These are phyloP conservation scores for Neogale vison DNA, from an alignment of 2,113 vertebrate species.

Conservation along the genomic window DNA sequence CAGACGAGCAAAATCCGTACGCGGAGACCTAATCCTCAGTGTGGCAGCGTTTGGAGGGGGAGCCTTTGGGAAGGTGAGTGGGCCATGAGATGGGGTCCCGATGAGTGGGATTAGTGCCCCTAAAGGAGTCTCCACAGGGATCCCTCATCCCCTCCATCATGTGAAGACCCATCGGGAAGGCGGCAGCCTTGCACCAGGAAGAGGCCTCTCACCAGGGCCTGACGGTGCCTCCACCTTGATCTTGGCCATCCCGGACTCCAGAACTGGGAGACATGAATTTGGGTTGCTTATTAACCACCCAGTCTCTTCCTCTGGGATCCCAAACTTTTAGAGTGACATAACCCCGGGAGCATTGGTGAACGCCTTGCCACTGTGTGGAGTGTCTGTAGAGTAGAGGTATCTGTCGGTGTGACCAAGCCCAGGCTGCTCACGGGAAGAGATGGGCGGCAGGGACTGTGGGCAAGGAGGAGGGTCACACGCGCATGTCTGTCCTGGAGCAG, in stretches of 20 bases:
- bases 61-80: not conserved
- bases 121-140: not conserved
- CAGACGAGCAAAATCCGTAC: not conserved
- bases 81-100: not conserved
- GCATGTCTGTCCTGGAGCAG: not conserved
- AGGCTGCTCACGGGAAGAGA: not conserved
- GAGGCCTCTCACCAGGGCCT: not conserved
- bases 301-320: not conserved
- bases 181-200: too few species aligned
- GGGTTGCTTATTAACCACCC: not conserved
- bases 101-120: not conserved
- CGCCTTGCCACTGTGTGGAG: not conserved
- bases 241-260: not conserved
- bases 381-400: not conserved
- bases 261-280: not conserved
- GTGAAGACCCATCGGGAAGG: not conserved
- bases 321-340: not conserved
- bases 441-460: fast-evolving
- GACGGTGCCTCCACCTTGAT: not conserved
- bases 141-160: not conserved
- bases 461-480: fast-evolving
- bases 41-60: not conserved
- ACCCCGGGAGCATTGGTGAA: not conserved
- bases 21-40: not conserved
- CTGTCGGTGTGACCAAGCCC: not conserved